Percentiles rank a stretch among this genome's conserved stretches.
These are phyloP conservation scores for Ptyas mucosa DNA, from an alignment of 2,113 vertebrate species.

Conservation along the genomic window DNA sequence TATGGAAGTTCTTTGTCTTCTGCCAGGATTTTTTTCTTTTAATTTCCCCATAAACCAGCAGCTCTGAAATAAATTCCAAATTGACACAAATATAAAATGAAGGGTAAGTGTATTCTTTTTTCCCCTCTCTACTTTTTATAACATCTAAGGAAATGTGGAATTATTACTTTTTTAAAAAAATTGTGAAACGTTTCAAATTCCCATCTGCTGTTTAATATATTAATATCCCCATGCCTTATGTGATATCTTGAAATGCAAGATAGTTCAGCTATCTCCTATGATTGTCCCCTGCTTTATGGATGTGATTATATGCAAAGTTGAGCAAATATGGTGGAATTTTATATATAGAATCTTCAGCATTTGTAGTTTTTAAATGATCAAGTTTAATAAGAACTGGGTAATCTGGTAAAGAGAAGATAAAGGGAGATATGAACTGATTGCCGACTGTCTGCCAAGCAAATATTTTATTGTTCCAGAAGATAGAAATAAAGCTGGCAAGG, in stretches of 20 bases:
- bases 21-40: background rate
- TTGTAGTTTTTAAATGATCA: background rate
- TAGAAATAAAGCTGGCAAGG: no score
- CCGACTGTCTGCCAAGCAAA: background rate
- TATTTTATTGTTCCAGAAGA: background rate
- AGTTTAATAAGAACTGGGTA: background rate
- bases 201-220: background rate
- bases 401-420: background rate
- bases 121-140: background rate
- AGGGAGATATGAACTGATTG: background rate
- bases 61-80: background rate
- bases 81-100: background rate
- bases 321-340: background rate
- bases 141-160: background rate
- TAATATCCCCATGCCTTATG: background rate
- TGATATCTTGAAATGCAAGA: background rate
- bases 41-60: background rate
- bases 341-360: background rate
- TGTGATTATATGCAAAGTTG: background rate
- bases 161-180: background rate
- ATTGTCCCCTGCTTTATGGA: background rate
- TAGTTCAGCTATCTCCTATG: background rate
- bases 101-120: background rate
- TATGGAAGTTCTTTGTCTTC: background rate
- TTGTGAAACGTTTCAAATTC: background rate